These are phyloP conservation scores for Byasa hedistus DNA, from an alignment of 2,888 invertebrate genomes.

Conservation along the genomic window DNA sequence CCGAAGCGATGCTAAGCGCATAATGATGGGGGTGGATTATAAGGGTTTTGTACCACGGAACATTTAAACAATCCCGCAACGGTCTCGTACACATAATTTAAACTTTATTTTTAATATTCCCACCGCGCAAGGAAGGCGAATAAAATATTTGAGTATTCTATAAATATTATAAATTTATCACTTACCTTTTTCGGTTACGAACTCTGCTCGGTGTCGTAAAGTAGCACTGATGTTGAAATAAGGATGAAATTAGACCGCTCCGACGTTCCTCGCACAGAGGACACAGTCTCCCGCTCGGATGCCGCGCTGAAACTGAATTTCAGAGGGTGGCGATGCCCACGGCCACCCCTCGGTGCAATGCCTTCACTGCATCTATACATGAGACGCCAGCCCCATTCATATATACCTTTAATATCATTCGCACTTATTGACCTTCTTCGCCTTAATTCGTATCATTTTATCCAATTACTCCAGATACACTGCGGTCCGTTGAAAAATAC, in stretches of 20 bases:
- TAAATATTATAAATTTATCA: neutral
- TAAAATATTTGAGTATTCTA: neutral
- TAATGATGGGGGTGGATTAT: slow-evolving; percentile 26
- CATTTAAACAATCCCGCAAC: slow-evolving; percentile 20
- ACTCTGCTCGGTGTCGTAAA: neutral
- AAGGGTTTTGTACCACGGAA: slow-evolving; percentile 16
- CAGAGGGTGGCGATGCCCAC: slow-evolving; percentile 23
- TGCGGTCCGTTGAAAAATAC: slow-evolving; percentile 1
- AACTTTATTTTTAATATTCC: slow-evolving; percentile 19
- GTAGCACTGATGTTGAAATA: slow-evolving; percentile 14
- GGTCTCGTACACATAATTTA: slow-evolving; percentile 9
- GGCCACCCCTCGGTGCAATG: slow-evolving; percentile 27
- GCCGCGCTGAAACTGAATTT: slow-evolving; percentile 26
- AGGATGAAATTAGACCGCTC: slow-evolving; percentile 4
- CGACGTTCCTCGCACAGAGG: neutral
- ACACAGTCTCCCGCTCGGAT: slow-evolving; percentile 12
- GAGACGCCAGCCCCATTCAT: slow-evolving; percentile 8
- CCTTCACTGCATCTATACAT: slow-evolving; percentile 18
- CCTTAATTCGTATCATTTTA: slow-evolving; percentile 27
- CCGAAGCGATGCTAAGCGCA: slow-evolving; percentile 27
- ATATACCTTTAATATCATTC: slow-evolving; percentile 21
- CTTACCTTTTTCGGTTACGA: neutral
- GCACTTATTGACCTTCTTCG: slow-evolving; percentile 27
- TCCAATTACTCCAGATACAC: slow-evolving; percentile 24
- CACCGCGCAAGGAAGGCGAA: neutral